Evolutionary conservation across 1,140 invertebrate genomes (phyloP), one percentile per base, ranked within the genome.

Genomic region (Cyclargus thomasi): DNA sequence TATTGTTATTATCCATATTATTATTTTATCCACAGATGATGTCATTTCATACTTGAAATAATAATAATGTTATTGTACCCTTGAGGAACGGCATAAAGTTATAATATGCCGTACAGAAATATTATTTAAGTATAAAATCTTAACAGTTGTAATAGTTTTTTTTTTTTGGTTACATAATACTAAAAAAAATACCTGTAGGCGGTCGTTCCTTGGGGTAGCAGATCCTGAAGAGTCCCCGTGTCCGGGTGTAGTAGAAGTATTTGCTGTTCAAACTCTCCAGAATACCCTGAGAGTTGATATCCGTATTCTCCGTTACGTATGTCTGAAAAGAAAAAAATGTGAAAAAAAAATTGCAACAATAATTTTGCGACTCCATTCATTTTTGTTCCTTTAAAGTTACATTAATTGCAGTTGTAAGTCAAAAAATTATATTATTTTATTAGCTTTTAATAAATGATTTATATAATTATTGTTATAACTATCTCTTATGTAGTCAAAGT

Each of bases 201-300:
- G 96, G 96, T 74, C 95, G 93, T 80, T 97, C 95, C 88, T 96
- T 96, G 21, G 96, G 96, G 86, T 97, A 98, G 81, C 97, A 98
- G 88, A 96, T 95, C 79, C 97, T 93, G 91, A 98, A 98, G 4
- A 98, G 92, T 76, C 97, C 97, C 78, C 96, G 94, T 73, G 96
- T 97, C 81, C 96, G 94, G 47, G 96, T 96, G 87, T 94, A 97
- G 85, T 95, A 97, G 80, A 94, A 96, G 85, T 95, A 97, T 88
- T 97, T 96, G 64, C 92, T 92, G 82, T 96, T 96, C 83, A 97
- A 91, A 74, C 94, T 94, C 72, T 96, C 95, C 65, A 96, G 86
- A 67, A 96, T 91, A n/a, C 93, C 90, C 76, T 93, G 94, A 57
- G 94, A 93, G 76, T 94, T 94, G 62, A 92, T 90, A 82, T 94